Base-by-base conservation (phyloP, 2,797 vertebrate genomes). In the Sebastes oblongus region DNA sequence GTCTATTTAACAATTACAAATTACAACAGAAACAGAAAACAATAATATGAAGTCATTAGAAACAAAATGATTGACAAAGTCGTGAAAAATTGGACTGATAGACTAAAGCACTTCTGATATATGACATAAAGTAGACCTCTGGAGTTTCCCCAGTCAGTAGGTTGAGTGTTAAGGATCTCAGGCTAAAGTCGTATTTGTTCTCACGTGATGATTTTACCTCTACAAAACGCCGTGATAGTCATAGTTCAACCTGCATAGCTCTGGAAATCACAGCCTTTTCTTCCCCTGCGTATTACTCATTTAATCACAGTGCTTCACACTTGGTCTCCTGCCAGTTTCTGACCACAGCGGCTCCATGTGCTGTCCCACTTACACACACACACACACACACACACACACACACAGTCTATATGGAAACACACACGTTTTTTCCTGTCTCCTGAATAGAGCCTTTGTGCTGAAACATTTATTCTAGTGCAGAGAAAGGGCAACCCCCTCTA, bases 391-490 rank as follows among this genome's bases (percentile, higher is more conserved):
- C 54, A 55, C n/a, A 56, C 55, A 56, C 55, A 56, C 54, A 56
- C 54, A 55, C 11, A 25, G 24, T 4, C 54, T 25, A 64, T 25
- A 66, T 39, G 68, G 58, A 76, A 39, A 81, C 55, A 30, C 85
- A 81, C 78, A 81, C 75, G 36, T 29, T 69, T 80, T 82, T 86
- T 88, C 87, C 84, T 75, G 78, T 78, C 87, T 91, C 5, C 72
- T 92, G 88, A 94, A 92, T 92, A 34, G 89, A 87, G 77, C 74
- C 79, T 88, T 94, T 94, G 93, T 92, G 80, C 77, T 66, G 73
- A 83, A 89, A 90, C 88, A 85, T 89, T 88, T 89, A 93, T 87
- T 88, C 74, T 75, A 55, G 69, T 69, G 58, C 82, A 81, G 86
- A 60, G 60, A 86, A 65, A 77, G 67, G 72, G 29, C 81, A 80